Percentiles rank a stretch among this genome's conserved stretches.
Conservation (phyloP, 2,113 vertebrate species). For the Mesoclemmys tuberculata region DNA sequence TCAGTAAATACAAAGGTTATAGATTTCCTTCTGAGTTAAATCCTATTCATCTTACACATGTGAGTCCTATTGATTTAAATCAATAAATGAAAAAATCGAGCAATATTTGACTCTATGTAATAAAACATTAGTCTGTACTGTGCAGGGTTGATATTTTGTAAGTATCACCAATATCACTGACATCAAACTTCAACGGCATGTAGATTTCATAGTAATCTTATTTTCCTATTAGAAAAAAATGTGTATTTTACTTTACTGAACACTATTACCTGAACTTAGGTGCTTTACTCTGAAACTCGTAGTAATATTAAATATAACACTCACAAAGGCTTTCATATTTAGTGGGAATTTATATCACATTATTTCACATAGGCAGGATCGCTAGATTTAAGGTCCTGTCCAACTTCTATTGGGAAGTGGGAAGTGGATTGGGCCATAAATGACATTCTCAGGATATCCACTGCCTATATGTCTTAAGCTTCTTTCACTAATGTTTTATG, state of each 20-base stretch:
- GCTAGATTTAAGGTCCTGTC: background rate
- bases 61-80: background rate
- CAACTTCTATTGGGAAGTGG: background rate
- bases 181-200: background rate
- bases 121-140: background rate
- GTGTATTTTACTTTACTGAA: background rate
- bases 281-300: background rate
- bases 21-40: background rate
- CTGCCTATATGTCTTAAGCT: background rate
- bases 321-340: background rate
- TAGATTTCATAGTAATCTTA: background rate
- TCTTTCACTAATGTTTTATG: background rate
- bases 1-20: background rate
- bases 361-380: background rate
- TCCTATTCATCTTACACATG: background rate
- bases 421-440: background rate
- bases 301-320: background rate
- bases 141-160: background rate
- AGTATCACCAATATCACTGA: background rate
- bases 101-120: background rate
- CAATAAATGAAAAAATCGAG: background rate
- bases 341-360: rapidly evolving
- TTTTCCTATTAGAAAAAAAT: background rate
- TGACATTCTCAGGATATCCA: background rate
- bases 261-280: background rate